Base-by-base conservation (phyloP, 2,113 vertebrate species). In the Leptodactylus fuscus region DNA sequence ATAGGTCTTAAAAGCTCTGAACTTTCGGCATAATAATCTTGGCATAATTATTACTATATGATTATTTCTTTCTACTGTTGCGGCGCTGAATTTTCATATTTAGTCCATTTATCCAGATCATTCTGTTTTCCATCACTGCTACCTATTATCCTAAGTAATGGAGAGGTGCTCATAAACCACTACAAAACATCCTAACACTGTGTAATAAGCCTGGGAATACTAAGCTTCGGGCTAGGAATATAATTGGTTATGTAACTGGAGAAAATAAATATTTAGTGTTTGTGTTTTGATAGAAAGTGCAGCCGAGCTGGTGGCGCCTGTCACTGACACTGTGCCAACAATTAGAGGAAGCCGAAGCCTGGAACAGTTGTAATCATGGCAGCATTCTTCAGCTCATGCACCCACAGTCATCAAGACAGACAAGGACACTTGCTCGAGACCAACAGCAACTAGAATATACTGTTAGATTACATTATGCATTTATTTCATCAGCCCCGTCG, bases 201-300 rank as follows among this genome's bases (percentile, higher is more conserved):
- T 38, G 81, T 74, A 82, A 70, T 70, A 70, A 70, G 48, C 13
- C 81, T 82, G 46, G 71, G 51, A 48, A 48, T 77, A 76, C 18
- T 29, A 46, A 76, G 58, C 60, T 85, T 67, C 29, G 41, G 58
- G 51, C 73, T 85, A 83, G 16, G 34, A 83, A 75, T 74, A 75
- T 75, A 82, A 82, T 82, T 71, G 32, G 46, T 70, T 82, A 62
- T 84, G 58, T 36, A 85, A 78, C 27, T 51, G 27, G 32, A 78
- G 58, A 69, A 85, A 85, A 85, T 85, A 69, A 77, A 78, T 78
- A 85, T 78, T 75, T 84, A 76, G 82, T 84, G 60, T 70, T 53
- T 79, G 69, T 83, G 24, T 82, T 69, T 38, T 69, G 49, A 58
- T 60, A 12, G 69, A 44, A 60, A 60, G 55, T 62, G 77, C 36